These are phyloP conservation scores for Acleris sparsana DNA, from an alignment of 2,888 invertebrate species.

Conservation along the genomic window DNA sequence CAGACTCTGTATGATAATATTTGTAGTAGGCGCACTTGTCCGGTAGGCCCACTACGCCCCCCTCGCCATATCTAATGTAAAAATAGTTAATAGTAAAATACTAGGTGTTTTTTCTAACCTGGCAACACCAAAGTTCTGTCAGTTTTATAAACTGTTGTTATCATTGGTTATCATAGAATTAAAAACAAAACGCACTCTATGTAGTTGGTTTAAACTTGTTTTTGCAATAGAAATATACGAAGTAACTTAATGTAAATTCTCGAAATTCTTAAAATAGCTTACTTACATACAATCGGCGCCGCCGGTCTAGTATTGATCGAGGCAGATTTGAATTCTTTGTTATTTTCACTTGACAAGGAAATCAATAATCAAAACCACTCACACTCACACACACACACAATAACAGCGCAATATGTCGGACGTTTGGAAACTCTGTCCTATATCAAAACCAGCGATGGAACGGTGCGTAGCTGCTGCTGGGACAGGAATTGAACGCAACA, in stretches of 20 bases:
- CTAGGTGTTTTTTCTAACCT: not conserved
- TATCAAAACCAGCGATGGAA: conserved; percentile 42
- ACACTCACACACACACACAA: not conserved
- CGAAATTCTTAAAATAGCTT: too few relatives aligned
- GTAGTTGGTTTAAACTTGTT: not conserved
- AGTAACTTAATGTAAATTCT: not conserved
- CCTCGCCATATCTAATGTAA: too few relatives aligned
- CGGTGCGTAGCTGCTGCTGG: conserved; percentile 47
- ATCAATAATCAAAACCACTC: conserved; percentile 10
- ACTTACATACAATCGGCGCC: not conserved
- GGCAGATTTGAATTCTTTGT: conserved; percentile 1
- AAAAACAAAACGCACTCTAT: not conserved
- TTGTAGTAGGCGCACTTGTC: too few relatives aligned
- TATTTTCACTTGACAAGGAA: conserved; percentile 5
- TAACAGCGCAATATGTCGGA: conserved; percentile 47
- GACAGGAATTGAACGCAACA: conserved; percentile 47
- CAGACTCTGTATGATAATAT: too few relatives aligned
- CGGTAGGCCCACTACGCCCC: too few relatives aligned
- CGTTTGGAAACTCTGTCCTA: conserved; percentile 56
- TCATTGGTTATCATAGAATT: not conserved
- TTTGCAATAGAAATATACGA: not conserved
- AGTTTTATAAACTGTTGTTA: not conserved
- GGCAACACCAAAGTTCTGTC: conserved; percentile 4
- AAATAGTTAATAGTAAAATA: not conserved
- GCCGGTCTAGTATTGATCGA: conserved; percentile 5